phyloP scores from a whole-genome alignment of 2,797 vertebrate species.

The Rhinogobio ventralis region DNA sequence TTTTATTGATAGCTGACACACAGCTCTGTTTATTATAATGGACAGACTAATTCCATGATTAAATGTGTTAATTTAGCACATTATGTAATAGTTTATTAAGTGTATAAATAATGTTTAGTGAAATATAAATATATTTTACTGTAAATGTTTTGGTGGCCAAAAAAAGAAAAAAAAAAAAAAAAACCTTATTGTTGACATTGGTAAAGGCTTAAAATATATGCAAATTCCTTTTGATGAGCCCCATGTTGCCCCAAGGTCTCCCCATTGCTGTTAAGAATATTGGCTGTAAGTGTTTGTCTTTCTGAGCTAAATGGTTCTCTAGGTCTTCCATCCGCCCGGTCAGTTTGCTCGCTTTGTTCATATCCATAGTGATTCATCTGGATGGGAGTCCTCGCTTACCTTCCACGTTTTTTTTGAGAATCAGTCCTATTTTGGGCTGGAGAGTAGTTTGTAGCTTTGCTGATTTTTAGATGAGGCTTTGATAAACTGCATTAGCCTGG shows the following conservation, averaged over 20 bases:
- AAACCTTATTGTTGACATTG: background rate
- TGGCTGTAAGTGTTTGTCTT: constrained; percentile 67
- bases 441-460: constrained; percentile 18
- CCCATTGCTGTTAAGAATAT: constrained; percentile 64
- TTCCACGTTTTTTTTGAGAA: background rate
- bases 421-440: background rate
- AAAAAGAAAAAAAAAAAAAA: background rate
- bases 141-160: background rate
- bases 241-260: constrained; percentile 51
- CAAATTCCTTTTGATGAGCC: constrained; percentile 67
- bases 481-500: constrained; percentile 2
- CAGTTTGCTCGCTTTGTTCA: constrained; percentile 1
- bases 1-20: too few species aligned
- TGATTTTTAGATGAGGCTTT: constrained; percentile 39
- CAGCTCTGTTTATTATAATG: too few species aligned
- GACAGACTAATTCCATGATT: too few species aligned
- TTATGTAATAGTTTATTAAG: background rate
- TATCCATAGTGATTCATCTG: constrained; percentile 43
- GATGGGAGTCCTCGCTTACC: constrained; percentile 16
- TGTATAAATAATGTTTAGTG: background rate
- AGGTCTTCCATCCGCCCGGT: constrained; percentile 25
- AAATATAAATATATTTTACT: background rate
- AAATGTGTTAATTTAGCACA: background rate
- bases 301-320: constrained; percentile 57
- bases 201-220: constrained; percentile 64